Evolutionary conservation across 1,140 invertebrate species (phyloP), one percentile per base, ranked within the genome.

Genomic region (Macrosteles quadrilineatus): DNA sequence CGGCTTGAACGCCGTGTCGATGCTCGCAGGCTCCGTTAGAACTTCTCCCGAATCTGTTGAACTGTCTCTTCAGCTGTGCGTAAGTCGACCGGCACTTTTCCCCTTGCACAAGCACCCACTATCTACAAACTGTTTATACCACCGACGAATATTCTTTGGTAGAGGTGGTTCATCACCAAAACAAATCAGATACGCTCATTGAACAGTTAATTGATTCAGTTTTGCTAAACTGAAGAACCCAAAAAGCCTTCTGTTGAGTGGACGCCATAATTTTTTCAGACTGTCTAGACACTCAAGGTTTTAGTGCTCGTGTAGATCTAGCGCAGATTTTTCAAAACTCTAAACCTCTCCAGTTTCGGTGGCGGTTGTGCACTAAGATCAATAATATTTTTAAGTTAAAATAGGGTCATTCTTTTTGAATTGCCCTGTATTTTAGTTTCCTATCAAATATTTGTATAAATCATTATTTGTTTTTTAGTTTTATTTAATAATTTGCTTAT

Each of bases 71-170:
- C 30, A 66, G 57, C 9, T 62, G 25, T 62, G 29, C 57, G 23
- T 55, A n/a, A 19, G 50, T 55, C 19, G 9, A n/a, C 57, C 19
- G 23, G 63, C 9, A 66, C 63, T 62, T 66, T 66, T 66, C 31
- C 63, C 63, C 63, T 40, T 66, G 63, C 63, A 66, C 63, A 66
- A 66, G 12, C 31, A 45, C 31, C 63, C 63, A 66, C 6, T 66
- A n/a, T 66, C 29, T 62, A 62, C 3, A 62, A 30, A 62, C 57
- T 62, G 57, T 62, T 62, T 62, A 27, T 62, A 62, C 63, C 63
- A 66, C 36, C 31, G 21, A 14, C 36, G 31, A 66, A 66, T 66
- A 31, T 66, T 66, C 36, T 66, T 43, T 66, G 63, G 3, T 66
- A 43, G 27, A 17, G 36, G 63, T 66, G 27, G 63, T 66, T 66